Percentiles rank a stretch among this genome's conserved stretches.
phyloP scores from a whole-genome alignment of 2,797 vertebrate genomes.

The Decapterus maruadsi region DNA sequence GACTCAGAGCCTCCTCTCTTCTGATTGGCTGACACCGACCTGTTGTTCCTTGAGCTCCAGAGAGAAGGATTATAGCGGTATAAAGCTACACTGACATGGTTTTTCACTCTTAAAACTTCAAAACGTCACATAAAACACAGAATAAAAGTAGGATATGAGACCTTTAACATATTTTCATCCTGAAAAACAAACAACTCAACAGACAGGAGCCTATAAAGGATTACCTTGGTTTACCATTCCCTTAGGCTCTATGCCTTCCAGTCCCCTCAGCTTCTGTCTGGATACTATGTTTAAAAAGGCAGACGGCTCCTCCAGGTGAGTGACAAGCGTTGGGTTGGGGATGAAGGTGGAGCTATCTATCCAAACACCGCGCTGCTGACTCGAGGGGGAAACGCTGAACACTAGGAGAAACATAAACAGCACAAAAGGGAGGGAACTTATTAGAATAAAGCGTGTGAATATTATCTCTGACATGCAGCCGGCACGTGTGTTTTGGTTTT shows the following conservation, averaged over 20 bases:
- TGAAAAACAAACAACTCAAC: too few species aligned
- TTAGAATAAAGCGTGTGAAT: not conserved
- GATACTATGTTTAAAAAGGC: not conserved
- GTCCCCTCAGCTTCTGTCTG: not conserved
- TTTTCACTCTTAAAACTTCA: too few species aligned
- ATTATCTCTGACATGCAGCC: not conserved
- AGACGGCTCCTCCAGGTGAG: conserved; percentile 10
- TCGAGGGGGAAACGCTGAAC: conserved; percentile 29
- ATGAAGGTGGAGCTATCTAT: conserved; percentile 9
- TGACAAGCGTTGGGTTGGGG: conserved; percentile 3
- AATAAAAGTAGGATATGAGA: too few species aligned
- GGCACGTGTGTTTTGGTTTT: not conserved
- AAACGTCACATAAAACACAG: too few species aligned
- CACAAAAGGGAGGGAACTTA: not conserved
- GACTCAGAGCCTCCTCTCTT: too few species aligned
- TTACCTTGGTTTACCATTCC: not conserved
- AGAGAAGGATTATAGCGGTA: too few species aligned
- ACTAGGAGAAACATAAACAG: not conserved
- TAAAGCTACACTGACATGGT: too few species aligned
- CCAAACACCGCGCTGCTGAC: conserved; percentile 8
- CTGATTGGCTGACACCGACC: too few species aligned
- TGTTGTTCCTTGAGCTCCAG: too few species aligned
- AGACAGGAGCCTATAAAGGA: not conserved
- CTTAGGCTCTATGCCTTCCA: not conserved
- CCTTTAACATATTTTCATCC: too few species aligned